Evolutionary conservation across 2,888 invertebrate genomes (phyloP).

Genomic region (Disparrhopalites patrizii): DNA sequence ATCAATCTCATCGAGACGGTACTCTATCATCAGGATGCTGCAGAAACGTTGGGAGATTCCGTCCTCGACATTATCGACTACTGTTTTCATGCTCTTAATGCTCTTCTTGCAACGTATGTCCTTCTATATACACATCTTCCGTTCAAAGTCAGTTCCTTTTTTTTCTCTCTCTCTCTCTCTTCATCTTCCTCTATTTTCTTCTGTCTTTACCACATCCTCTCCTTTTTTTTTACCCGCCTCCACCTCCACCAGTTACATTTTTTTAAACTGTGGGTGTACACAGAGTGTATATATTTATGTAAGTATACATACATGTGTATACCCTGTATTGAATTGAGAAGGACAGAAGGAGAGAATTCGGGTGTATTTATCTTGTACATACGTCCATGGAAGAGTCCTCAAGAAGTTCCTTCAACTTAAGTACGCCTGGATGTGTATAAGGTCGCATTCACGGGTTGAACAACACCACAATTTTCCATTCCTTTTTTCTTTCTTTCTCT

Average conservation of each 20-base stretch:
- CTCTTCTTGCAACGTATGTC: slow-evolving; percentile 34
- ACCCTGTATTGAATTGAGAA: too few relatives aligned
- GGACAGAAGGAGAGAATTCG: too few relatives aligned
- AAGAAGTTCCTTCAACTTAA: too few relatives aligned
- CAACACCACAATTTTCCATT: background rate
- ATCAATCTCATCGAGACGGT: slow-evolving; percentile 77
- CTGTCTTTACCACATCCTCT: background rate
- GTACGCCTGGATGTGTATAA: too few relatives aligned
- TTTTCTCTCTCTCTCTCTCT: slow-evolving; percentile 1
- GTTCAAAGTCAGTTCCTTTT: background rate
- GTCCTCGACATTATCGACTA: slow-evolving; percentile 77
- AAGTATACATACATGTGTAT: background rate
- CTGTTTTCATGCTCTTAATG: slow-evolving; percentile 44
- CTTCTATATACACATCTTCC: background rate
- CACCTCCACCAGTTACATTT: too few relatives aligned
- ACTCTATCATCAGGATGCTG: slow-evolving; percentile 74
- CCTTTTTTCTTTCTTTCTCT: too few relatives aligned
- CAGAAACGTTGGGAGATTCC: slow-evolving; percentile 70
- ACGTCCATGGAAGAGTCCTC: too few relatives aligned
- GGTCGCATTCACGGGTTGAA: background rate
- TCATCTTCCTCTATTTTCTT: background rate
- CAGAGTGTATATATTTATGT: background rate
- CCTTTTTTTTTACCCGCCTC: background rate
- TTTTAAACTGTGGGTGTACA: too few relatives aligned
- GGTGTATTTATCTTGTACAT: too few relatives aligned